Evolutionary conservation across 2,888 invertebrate species (phyloP).

Genomic region (Melanophora roralis): DNA sequence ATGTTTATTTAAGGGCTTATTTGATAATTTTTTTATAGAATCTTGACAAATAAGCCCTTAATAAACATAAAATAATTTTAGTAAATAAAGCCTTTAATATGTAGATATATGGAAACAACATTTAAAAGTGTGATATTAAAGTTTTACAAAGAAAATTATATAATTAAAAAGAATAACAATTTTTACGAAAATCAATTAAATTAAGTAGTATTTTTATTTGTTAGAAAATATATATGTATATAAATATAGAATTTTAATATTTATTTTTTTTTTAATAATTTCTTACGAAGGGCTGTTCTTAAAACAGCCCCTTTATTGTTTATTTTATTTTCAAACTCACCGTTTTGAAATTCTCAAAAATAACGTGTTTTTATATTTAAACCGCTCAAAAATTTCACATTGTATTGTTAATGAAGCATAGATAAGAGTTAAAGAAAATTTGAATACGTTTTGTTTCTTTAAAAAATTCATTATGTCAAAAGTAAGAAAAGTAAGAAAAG

Average conservation of each 20-base stretch:
- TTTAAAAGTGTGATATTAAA: conserved; percentile 36
- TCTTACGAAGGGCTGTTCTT: conserved; percentile 45
- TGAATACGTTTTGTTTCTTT: conserved; percentile 63
- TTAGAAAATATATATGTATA: conserved; percentile 5
- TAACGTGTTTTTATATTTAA: conserved; percentile 56
- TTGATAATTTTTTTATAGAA: too few relatives aligned
- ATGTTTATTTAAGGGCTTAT: too few relatives aligned
- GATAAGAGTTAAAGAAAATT: conserved; percentile 63
- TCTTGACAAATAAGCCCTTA: too few relatives aligned
- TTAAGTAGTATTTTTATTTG: conserved; percentile 48
- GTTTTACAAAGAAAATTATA: conserved; percentile 2
- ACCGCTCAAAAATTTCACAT: conserved; percentile 60
- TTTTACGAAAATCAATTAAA: conserved; percentile 34
- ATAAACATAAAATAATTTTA: conserved; percentile 11
- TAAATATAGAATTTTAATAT: conserved; percentile 35
- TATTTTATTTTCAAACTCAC: conserved; percentile 61
- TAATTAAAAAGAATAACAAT: conserved; percentile 24
- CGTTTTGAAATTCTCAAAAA: conserved; percentile 61
- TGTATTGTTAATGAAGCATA: conserved; percentile 65
- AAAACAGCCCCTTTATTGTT: conserved; percentile 38
- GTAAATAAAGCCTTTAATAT: conserved; percentile 18
- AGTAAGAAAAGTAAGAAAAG: conserved; percentile 44
- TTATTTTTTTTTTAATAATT: neutral
- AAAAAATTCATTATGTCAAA: conserved; percentile 52
- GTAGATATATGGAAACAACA: conserved; percentile 27